phyloP scores from a whole-genome alignment of 2,888 invertebrate genomes.

The Keiferia lycopersicella region DNA sequence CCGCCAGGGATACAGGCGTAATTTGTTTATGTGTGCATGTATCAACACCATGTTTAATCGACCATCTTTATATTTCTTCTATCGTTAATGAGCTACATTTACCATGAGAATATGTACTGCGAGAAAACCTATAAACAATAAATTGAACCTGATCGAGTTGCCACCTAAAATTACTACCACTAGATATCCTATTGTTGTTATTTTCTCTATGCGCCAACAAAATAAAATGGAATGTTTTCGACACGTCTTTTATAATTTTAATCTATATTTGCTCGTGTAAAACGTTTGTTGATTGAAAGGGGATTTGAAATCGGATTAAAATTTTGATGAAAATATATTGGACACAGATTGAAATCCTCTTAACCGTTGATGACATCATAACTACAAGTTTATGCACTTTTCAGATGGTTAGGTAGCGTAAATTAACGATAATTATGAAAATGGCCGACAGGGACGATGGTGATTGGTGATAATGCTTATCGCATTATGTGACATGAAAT shows the following conservation, averaged over 20 bases:
- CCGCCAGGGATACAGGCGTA: too few relatives aligned
- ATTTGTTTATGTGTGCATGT: too few relatives aligned
- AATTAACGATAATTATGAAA: conserved; percentile 8
- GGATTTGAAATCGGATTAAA: not conserved
- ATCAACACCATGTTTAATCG: too few relatives aligned
- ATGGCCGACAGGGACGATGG: not conserved
- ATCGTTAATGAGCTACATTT: too few relatives aligned
- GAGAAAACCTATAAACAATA: too few relatives aligned
- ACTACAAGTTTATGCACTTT: conserved; percentile 9
- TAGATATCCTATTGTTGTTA: too few relatives aligned
- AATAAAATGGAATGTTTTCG: not conserved
- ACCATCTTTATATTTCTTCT: too few relatives aligned
- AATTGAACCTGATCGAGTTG: too few relatives aligned
- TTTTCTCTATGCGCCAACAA: not conserved
- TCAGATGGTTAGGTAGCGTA: not conserved
- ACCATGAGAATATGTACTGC: too few relatives aligned
- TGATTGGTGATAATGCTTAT: not conserved
- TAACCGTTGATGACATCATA: conserved; percentile 1
- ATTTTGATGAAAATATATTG: conserved; percentile 10
- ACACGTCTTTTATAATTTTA: not conserved
- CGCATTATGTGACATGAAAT: not conserved
- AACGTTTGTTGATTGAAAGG: not conserved
- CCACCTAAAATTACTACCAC: too few relatives aligned
- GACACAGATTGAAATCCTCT: not conserved
- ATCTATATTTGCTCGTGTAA: not conserved